Base-by-base conservation (phyloP, 2,113 vertebrate genomes). In the Pogona vitticeps region DNA sequence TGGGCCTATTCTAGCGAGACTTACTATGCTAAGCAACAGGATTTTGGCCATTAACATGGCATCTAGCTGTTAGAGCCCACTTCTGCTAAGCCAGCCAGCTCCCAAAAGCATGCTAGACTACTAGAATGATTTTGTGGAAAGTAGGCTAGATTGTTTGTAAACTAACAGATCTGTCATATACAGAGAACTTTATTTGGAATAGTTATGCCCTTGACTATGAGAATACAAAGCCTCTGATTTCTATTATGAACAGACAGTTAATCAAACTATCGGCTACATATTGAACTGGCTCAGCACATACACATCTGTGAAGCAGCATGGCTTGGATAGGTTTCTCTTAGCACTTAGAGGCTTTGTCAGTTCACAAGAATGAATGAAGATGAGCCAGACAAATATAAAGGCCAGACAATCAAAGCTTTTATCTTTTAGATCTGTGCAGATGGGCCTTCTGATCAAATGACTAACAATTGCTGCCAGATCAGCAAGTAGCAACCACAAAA, bases 291-390 rank as follows among this genome's bases (percentile, higher is more conserved):
- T 93, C 83, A 91, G 92, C 88, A 92, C 90, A 90, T 89, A 92
- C 96, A 96, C 97, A 98, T 97, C 96, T 98, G 97, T 91, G 93
- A 93, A 94, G 89, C 96, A 96, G 92, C 93, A 92, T 91, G 94
- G 95, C 88, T 94, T 94, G 93, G 87, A 90, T 90, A 89, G 93
- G 88, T 93, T 94, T 95, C 91, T 92, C 92, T 94, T 91, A 61
- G 80, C 90, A 85, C 90, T 89, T 89, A 0, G 3, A 90, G 92
- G 20, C 90, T 93, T 89, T 93, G 88, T 83, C 94, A 92, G 91
- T 93, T 90, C 90, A 79, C 6, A 1, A 94, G 92, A 94, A 92
- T 84, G 96, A 97, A 95, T 97, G 97, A 97, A 96, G 97, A 97
- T 93, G 90, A 89, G 95, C 97, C 97, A 97, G 97, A 96, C 93